Base-by-base conservation (phyloP, 2,797 vertebrate species). In the Sebastes matsubarae region DNA sequence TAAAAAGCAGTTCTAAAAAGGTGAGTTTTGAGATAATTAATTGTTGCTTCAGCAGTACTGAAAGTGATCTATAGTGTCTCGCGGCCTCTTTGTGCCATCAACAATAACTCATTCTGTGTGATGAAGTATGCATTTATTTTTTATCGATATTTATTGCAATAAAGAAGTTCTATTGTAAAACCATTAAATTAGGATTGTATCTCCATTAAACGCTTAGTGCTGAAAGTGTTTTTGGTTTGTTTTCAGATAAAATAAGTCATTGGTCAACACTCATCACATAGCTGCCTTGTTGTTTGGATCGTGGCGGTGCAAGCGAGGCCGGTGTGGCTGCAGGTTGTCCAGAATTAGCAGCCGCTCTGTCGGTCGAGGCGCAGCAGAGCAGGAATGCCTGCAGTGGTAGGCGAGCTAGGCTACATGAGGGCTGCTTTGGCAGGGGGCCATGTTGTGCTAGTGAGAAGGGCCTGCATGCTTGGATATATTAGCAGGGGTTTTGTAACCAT, bases 401-500 rank as follows among this genome's bases (percentile, higher is more conserved):
- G 83, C 68, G 46, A 80, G 84, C 76, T 75, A 30, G 68, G 87
- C 89, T 80, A 72, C 81, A 79, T 76, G 88, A 88, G 87, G 81
- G 78, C 88, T 30, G 58, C 82, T 80, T 84, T 95, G 93, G 91
- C 93, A 87, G 78, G 80, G 86, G 75, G 89, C 94, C 93, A 94
- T 91, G 90, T 92, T 92, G 88, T 92, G 90, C 85, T 90, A 92
- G 90, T 78, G 87, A 88, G 90, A 88, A 87, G 85, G 42, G 82
- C 85, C 89, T 78, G 91, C 91, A 88, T 90, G 88, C 93, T 92
- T 86, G 87, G 90, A 86, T 93, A 89, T 94, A 92, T 92, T 93
- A 92, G 91, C 89, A 81, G 86, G 84, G 88, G 89, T 92, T 94
- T 93, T 88, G 92, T 91, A 89, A 84, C 88, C 82, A 89, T 92